Base-by-base conservation (phyloP, 1,140 invertebrate genomes). In the Cardiocondyla obscurior region DNA sequence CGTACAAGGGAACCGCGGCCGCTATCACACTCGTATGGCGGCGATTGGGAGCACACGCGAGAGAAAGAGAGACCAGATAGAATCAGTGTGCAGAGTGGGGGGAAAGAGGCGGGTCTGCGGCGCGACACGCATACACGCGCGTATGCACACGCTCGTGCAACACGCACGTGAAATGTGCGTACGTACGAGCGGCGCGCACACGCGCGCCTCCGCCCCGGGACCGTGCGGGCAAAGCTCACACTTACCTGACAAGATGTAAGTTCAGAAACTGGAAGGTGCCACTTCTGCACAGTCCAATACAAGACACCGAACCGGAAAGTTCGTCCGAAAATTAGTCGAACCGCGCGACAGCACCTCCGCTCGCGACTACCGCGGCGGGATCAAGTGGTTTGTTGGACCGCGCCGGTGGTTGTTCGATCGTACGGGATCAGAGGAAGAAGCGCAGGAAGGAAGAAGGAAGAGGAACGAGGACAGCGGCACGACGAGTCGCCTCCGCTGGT, bases 181-280 rank as follows among this genome's bases (percentile, higher is more conserved):
- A 55, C 55, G 49, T 28, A 55, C 51, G 55, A 25, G 30, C 14
- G 57, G 28, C n/a, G 44, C 74, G 16, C 69, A 57, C 67, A 69
- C 77, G 60, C 82, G 57, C 73, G 58, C 73, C 36, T 42, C 73
- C 82, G 83, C 55, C 83, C 84, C 88, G 86, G 85, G 79, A 85
- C 69, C 89, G 90, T 87, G 84, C 86, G 87, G 89, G 89, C 85
- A 92, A 94, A 92, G 93, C 92, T 92, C 92, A 90, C 93, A 93
- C 93, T 93, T 91, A 92, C 92, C 92, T 91, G 93, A 94, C 93
- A 93, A 94, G 93, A 93, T 94, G 93, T 93, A 94, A 94, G 91
- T 93, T 93, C 92, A 89, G 89, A 92, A 93, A 93, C 90, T 94
- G 93, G 93, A 94, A 93, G 93, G 92, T 92, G 92, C 92, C 91